A percentile compares a stretch with the other conserved stretches of the same genome.
These are phyloP conservation scores for Trachops cirrhosus DNA, from an alignment of 2,797 vertebrate species.

Conservation along the genomic window DNA sequence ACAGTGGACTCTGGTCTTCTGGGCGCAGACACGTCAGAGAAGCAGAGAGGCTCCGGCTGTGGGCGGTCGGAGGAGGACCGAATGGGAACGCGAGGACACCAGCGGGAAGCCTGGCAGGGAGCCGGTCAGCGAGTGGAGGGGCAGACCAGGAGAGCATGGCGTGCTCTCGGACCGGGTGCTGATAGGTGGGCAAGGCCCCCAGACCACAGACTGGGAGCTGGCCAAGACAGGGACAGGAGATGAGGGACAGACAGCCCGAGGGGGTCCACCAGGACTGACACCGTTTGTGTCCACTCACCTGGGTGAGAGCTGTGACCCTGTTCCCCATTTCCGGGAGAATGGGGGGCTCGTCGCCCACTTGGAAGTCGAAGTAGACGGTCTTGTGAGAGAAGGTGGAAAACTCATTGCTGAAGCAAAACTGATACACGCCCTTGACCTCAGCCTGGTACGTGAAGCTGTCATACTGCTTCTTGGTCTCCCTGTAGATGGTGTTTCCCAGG, in stretches of 20 bases:
- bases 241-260: neutral
- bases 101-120: neutral
- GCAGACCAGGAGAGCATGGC: rapidly evolving
- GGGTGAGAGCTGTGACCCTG: slow-evolving; percentile 87
- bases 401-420: slow-evolving; percentile 94
- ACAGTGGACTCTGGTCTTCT: neutral
- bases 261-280: rapidly evolving
- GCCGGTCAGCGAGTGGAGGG: neutral
- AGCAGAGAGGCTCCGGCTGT: neutral
- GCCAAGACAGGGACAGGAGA: neutral
- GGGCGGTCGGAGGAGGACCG: neutral
- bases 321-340: slow-evolving; percentile 85
- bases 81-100: rapidly evolving
- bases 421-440: slow-evolving; percentile 85
- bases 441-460: slow-evolving; percentile 90
- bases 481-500: slow-evolving; percentile 84
- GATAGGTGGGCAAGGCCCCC: neutral
- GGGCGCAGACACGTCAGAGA: rapidly evolving
- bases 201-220: no score
- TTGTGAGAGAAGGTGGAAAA: slow-evolving; percentile 95
- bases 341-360: slow-evolving; percentile 86
- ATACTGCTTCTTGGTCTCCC: slow-evolving; percentile 91
- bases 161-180: neutral
- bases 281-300: slow-evolving; percentile 81
- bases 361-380: slow-evolving; percentile 90